A percentile compares a stretch with the other conserved stretches of the same genome.
phyloP scores from a whole-genome alignment of 2,797 vertebrate genomes.

The Saxicola maurus region DNA sequence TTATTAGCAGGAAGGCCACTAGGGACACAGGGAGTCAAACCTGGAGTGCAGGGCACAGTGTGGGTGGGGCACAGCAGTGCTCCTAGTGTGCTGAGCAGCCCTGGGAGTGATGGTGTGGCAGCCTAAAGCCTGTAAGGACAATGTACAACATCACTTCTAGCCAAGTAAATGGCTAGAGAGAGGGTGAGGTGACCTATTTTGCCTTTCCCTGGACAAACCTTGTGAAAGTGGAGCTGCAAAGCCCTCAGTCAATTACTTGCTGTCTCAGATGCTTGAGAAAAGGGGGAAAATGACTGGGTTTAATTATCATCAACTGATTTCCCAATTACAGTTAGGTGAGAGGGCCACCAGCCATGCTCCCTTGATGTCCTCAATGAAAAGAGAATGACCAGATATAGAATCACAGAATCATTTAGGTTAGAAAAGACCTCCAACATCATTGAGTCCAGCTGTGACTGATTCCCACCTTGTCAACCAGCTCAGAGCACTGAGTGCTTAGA shows the following conservation, averaged over 20 bases:
- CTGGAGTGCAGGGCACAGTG: background rate
- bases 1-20: background rate
- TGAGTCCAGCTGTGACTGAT: accelerated
- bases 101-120: background rate
- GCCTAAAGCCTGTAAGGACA: background rate
- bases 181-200: background rate
- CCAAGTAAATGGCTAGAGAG: too few species aligned
- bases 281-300: background rate
- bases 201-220: background rate
- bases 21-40: background rate
- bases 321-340: background rate
- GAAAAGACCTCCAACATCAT: background rate
- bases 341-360: background rate
- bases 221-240: background rate
- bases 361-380: background rate
- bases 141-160: background rate
- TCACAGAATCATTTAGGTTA: background rate
- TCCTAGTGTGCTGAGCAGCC: background rate
- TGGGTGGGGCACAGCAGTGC: background rate
- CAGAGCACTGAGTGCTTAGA: background rate
- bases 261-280: background rate
- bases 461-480: background rate
- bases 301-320: background rate
- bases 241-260: background rate
- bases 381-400: background rate